phyloP scores from a whole-genome alignment of 2,113 vertebrate species.

The Scalopus aquaticus region DNA sequence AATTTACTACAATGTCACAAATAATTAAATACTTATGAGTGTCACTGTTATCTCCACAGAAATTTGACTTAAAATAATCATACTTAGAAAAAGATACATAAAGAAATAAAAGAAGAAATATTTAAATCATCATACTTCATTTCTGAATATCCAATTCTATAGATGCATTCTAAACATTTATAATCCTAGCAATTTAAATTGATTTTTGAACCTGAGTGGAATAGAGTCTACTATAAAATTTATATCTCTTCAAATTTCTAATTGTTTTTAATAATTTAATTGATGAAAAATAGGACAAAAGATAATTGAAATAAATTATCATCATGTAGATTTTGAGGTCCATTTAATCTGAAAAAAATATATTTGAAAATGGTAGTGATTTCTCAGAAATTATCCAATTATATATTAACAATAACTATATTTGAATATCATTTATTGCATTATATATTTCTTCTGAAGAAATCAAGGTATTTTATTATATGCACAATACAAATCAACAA shows the following conservation, averaged over 20 bases:
- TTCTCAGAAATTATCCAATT: background rate
- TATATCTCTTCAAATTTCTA: conserved; percentile 70
- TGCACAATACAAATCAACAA: background rate
- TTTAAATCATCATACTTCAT: conserved; percentile 50
- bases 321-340: conserved; percentile 70
- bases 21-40: background rate
- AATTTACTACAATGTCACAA: background rate
- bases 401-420: background rate
- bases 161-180: conserved; percentile 38
- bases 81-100: background rate
- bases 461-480: background rate
- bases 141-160: background rate
- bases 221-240: conserved; percentile 59
- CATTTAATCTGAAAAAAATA: conserved; percentile 56
- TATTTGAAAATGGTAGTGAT: conserved; percentile 15
- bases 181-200: conserved; percentile 73
- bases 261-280: conserved; percentile 73
- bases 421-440: conserved; percentile 25
- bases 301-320: conserved; percentile 58
- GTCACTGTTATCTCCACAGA: background rate
- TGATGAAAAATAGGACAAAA: conserved; percentile 64
- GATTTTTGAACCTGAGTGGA: conserved; percentile 72
- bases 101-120: too few relatives aligned
- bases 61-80: conserved; percentile 14
- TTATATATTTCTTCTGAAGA: conserved; percentile 26